Evolutionary conservation across 2,888 invertebrate species (phyloP), one percentile per base, ranked within the genome.

Genomic region (Pollenia angustigena): DNA sequence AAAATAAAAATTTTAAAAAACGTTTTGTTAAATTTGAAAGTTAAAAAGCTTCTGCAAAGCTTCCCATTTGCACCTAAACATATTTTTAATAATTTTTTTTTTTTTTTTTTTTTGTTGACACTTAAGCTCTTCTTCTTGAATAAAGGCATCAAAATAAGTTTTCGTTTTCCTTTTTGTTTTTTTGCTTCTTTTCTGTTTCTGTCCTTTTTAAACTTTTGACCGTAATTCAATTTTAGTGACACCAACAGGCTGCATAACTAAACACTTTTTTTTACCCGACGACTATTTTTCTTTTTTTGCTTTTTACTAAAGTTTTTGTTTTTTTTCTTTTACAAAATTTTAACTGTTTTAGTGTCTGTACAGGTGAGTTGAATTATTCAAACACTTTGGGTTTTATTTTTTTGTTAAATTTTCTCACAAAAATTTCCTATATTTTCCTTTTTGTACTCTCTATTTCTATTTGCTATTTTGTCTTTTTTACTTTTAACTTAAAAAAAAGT

Each of bases 161-260:
- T 46, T 71, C 54, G 9, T 16, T 6, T 32, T 12, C 11, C 12
- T 16, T 16, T 50, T 62, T 42, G 40, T 71, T 9, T 18, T 23
- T 7, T 14, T 32, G 42, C 12, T 9, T 52, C 11, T 54, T 18
- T 46, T 23, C 23, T 23, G 2, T 23, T 23, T 23, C 23, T 23
- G 23, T 23, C 0, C 40, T 23, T 48, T 52, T 44, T 2, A 72
- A 81, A 83, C 71, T 80, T 87, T 66, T 58, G 18, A 60, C 71
- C 58, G 83, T 87, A 87, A 87, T 83, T 87, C 83, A 87, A 87
- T 87, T 87, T 83, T 71, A 83, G 83, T 87, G 84, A 84, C 87
- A 87, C 87, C 81, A 78, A 81, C 76, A 81, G 83, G 72, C 84
- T 84, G 78, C 81, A 87, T 74, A 66, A 81, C 87, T 78, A 87